Base-by-base conservation (phyloP, 2,797 vertebrate genomes). In the Pangasius sanitwongsei region DNA sequence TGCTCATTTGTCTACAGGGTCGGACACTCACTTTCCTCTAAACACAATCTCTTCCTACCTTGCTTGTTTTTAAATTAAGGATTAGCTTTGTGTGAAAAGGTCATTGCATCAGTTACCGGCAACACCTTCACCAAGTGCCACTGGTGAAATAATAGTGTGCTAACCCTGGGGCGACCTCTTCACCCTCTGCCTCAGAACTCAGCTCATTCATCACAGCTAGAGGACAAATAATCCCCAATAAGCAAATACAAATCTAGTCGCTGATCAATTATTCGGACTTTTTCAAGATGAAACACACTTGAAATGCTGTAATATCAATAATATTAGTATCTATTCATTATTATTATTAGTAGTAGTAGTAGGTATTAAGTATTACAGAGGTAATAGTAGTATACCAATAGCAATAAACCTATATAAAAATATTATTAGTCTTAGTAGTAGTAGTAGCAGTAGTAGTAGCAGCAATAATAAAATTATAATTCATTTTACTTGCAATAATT, bases 1-100 rank as follows among this genome's bases (percentile, higher is more conserved):
- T 28, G 59, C 74, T 55, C 34, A 16, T 80, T 87, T 77, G 31
- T 37, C 72, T 78, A 72, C 75, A 57, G 65, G 34, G 78, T 31
- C 69, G 9, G 78, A 87, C 53, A 55, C 34, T 72, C 37, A 9
- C 34, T 48, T 80, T 53, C 16, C 4, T 28, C 61, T 28, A 78
- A 88, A 78, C 81, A 44, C 34, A 83, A 61, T 63, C 81, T 44
- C 5, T 63, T 83, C 6, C 57, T 83, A 41, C 13, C 25, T 61
- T 28, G 59, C 37, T 44, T 63, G 37, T n/a, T 83, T 83, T 28
- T 16, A 63, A 63, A 83, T 44, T 8, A 83, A 63, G 13, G 59
- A 63, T 63, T 16, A 28, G 34, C 37, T 63, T 44, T 83, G 34
- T 44, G 59, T n/a, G 57, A 41, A 83, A 83, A 63, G 57, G 59